phyloP scores from a whole-genome alignment of 2,888 invertebrate species.

The Tenodera sinensis region DNA sequence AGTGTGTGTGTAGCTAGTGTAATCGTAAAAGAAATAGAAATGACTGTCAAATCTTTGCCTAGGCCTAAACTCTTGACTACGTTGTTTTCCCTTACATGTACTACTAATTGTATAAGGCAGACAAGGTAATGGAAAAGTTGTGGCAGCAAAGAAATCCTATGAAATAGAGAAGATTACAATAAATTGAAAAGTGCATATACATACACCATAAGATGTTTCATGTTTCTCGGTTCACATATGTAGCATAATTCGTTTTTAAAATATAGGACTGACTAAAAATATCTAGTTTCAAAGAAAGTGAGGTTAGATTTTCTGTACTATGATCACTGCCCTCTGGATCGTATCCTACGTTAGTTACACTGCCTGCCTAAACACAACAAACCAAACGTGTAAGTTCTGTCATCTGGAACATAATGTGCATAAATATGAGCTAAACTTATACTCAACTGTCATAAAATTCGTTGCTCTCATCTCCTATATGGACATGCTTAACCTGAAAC shows the following conservation, averaged over 20 bases:
- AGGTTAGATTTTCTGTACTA: background rate
- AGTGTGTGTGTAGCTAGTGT: background rate
- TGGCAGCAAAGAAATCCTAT: background rate
- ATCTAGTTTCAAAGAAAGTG: background rate
- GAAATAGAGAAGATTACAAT: background rate
- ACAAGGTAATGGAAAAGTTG: background rate
- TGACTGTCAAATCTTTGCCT: slow-evolving; percentile 8
- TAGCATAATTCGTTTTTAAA: background rate
- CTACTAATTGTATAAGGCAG: background rate
- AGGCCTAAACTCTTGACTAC: background rate
- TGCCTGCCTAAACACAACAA: no score
- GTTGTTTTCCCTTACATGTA: background rate
- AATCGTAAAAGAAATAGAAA: background rate
- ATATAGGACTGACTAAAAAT: background rate
- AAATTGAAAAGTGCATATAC: background rate
- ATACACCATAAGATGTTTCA: background rate
- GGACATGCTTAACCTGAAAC: no score
- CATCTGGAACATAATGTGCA: no score
- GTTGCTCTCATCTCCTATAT: no score
- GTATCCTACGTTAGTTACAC: no score
- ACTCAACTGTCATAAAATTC: no score
- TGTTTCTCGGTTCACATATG: background rate
- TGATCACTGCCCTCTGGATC: background rate
- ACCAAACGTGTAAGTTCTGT: no score
- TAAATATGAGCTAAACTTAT: no score